A percentile compares a stretch with the other conserved stretches of the same genome.
phyloP scores from a whole-genome alignment of 2,113 vertebrate species.

The Cathartes aura region DNA sequence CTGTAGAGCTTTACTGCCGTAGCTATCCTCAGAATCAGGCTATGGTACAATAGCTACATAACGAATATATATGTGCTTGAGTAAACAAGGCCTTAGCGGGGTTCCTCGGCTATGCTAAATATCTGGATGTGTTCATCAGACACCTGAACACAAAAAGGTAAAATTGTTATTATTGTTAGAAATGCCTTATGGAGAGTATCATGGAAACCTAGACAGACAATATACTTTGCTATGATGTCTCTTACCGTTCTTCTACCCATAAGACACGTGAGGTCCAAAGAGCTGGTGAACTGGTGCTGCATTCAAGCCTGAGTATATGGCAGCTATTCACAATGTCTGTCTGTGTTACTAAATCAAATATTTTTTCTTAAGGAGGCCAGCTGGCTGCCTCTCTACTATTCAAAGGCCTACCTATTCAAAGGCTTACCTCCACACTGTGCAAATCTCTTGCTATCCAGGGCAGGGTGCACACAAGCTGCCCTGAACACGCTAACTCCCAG shows the following conservation, averaged over 20 bases:
- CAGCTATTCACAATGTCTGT: background rate
- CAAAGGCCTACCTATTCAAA: background rate
- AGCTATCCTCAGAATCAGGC: background rate
- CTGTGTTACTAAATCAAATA: background rate
- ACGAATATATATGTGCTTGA: background rate
- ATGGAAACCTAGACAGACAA: background rate
- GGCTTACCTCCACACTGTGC: background rate
- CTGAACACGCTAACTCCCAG: background rate
- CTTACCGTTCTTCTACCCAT: background rate
- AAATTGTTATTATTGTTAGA: background rate
- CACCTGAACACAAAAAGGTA: background rate
- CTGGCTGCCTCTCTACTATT: background rate
- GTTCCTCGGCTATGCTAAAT: background rate
- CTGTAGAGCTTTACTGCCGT: background rate
- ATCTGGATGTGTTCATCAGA: background rate
- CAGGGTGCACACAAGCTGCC: background rate
- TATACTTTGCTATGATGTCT: background rate
- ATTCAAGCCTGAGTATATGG: background rate
- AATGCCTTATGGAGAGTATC: background rate
- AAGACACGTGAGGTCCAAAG: background rate
- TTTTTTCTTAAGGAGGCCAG: background rate
- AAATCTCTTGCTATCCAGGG: background rate
- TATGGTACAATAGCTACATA: background rate
- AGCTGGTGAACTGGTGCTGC: background rate
- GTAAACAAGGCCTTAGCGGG: background rate